phyloP scores from a whole-genome alignment of 2,888 invertebrate genomes.

The Girardia tigrina region DNA sequence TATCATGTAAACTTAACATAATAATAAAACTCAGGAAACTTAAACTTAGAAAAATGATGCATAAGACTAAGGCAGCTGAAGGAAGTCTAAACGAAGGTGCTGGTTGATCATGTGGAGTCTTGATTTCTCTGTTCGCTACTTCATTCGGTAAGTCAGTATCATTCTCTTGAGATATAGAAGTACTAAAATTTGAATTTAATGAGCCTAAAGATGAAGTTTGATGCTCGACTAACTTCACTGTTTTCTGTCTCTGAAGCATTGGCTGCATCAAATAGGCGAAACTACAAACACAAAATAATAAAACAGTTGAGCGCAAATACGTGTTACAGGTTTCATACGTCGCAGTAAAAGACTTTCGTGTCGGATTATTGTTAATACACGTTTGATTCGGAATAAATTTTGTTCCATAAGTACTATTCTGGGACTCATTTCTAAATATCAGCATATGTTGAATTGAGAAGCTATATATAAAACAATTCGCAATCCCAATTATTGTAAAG shows the following conservation, averaged over 20 bases:
- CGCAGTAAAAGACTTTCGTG: neutral
- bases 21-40: conserved; percentile 1
- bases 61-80: conserved; percentile 6
- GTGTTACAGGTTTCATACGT: neutral
- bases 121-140: neutral
- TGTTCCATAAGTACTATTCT: neutral
- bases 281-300: neutral
- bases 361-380: neutral
- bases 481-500: neutral
- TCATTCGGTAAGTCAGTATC: too few species aligned
- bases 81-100: neutral
- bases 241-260: neutral
- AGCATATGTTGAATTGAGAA: conserved; percentile 1
- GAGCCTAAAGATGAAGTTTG: neutral
- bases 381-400: neutral
- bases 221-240: neutral
- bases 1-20: neutral
- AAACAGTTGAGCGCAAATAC: neutral
- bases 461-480: neutral
- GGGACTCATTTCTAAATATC: neutral
- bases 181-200: neutral
- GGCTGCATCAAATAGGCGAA: neutral
- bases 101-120: neutral
- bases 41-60: conserved; percentile 5
- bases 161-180: neutral